Conservation (phyloP, 2,797 vertebrate species). For the Orestias chungarensis region DNA sequence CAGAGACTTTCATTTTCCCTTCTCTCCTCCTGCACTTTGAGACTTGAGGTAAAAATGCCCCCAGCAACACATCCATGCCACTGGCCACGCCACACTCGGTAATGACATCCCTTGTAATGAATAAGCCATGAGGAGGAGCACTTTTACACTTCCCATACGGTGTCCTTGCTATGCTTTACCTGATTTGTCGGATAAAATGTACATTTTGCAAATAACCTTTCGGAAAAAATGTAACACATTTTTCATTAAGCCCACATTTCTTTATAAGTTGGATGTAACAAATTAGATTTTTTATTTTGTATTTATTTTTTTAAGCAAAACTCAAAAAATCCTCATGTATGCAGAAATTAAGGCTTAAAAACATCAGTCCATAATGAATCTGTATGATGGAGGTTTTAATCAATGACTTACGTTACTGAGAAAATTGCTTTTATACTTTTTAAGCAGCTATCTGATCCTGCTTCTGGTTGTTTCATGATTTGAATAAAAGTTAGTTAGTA, state of each 20-base stretch:
- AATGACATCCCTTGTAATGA: slow-evolving; percentile 81
- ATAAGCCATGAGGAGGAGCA: slow-evolving; percentile 80
- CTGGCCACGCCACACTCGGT: slow-evolving; percentile 63
- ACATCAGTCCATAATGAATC: neutral
- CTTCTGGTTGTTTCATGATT: slow-evolving; percentile 23
- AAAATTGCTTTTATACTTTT: neutral
- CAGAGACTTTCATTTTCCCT: slow-evolving; percentile 46
- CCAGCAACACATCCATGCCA: slow-evolving; percentile 67
- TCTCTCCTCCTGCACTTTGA: slow-evolving; percentile 63
- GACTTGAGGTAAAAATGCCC: slow-evolving; percentile 70
- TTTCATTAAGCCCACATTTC: neutral
- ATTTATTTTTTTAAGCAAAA: neutral
- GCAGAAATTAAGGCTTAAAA: neutral
- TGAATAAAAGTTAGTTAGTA: neutral
- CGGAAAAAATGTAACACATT: neutral
- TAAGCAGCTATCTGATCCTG: neutral
- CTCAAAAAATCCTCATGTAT: neutral
- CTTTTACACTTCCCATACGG: slow-evolving; percentile 78
- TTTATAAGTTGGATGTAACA: too few species aligned
- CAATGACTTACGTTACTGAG: neutral
- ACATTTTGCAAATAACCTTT: neutral
- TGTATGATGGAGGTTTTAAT: neutral
- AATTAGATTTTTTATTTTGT: too few species aligned
- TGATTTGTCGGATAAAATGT: slow-evolving; percentile 29
- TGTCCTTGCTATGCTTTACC: slow-evolving; percentile 73